Base-by-base conservation (phyloP, 2,888 invertebrate species). In the Dynastes tityus region DNA sequence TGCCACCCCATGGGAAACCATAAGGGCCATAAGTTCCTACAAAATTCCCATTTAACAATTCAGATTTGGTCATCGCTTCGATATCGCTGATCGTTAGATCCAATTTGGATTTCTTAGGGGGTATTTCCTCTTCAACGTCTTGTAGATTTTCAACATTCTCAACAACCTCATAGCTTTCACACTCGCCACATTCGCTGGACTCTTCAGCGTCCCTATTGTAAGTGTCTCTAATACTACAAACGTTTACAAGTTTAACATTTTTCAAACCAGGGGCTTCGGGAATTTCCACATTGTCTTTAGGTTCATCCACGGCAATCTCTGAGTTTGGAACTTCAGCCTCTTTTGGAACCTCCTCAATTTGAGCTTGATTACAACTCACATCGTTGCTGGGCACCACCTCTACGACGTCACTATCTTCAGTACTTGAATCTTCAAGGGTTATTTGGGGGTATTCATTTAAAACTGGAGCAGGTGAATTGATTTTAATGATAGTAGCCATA, bases 1-100 rank as follows among this genome's bases (percentile, higher is more conserved):
- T 89, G 53, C 90, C 89, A 0, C 91, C 91, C 45, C 90, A 88
- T 0, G 93, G 92, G 29, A 89, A 89, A 40, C 93, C 91, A 70
- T 88, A 88, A 1, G 88, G 85, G 1, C 86, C 87, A 67, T 82
- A 85, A 16, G 80, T 80, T 13, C 81, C 76, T 65, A 81, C 79
- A 64, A 83, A 80, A 27, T 78, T 82, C 32, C 80, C 81, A 22
- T 82, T 82, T 0, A 80, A 64, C 58, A 82, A 65, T 4, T 79
- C 78, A 6, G 65, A 55, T 5, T 85, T 82, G 78, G 83, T 83
- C 76, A 84, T 82, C 8, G 80, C 80, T 11, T 81, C 79, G 11
- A 84, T 82, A 13, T 84, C 83, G n/a, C 45, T 45, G 16, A 76
- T 27, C 45, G 76, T 67, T 49, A 77, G 45, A 70, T 67, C 78